Conservation (phyloP, 2,797 vertebrate species). For the Amblyopsis hoosieri region DNA sequence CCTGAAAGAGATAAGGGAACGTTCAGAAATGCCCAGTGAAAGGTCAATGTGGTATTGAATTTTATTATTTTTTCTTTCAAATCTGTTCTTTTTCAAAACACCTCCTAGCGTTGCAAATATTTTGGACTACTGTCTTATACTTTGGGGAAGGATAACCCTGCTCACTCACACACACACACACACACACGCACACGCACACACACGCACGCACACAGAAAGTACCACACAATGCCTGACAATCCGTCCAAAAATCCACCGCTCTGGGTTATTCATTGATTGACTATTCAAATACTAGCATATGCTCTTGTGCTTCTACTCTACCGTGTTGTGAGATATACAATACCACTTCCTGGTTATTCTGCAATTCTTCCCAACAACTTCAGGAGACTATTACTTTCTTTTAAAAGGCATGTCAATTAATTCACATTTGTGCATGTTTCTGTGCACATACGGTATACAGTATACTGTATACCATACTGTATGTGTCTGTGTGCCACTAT, state of each 20-base stretch:
- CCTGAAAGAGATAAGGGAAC: slow-evolving; percentile 71
- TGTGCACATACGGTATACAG: slow-evolving; percentile 29
- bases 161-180: slow-evolving; percentile 36
- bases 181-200: slow-evolving; percentile 10
- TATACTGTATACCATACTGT: slow-evolving; percentile 15
- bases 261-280: slow-evolving; percentile 99
- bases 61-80: slow-evolving; percentile 63
- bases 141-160: slow-evolving; percentile 96
- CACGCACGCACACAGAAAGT: slow-evolving; percentile 34
- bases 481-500: slow-evolving; percentile 21
- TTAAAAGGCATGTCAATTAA: slow-evolving; percentile 75
- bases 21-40: slow-evolving; percentile 86
- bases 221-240: slow-evolving; percentile 77
- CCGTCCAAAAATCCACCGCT: slow-evolving; percentile 82
- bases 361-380: slow-evolving; percentile 64
- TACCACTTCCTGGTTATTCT: slow-evolving; percentile 77
- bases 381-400: slow-evolving; percentile 72
- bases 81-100: slow-evolving; percentile 94
- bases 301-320: slow-evolving; percentile 81
- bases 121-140: slow-evolving; percentile 97
- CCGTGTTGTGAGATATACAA: slow-evolving; percentile 73
- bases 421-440: slow-evolving; percentile 51
- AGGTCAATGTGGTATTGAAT: slow-evolving; percentile 96
- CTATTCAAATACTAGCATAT: slow-evolving; percentile 92
- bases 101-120: slow-evolving; percentile 99